Percentiles rank a stretch among this genome's conserved stretches.
These are phyloP conservation scores for Drosophila mayri DNA, from an alignment of 1,140 invertebrate genomes.

Conservation along the genomic window DNA sequence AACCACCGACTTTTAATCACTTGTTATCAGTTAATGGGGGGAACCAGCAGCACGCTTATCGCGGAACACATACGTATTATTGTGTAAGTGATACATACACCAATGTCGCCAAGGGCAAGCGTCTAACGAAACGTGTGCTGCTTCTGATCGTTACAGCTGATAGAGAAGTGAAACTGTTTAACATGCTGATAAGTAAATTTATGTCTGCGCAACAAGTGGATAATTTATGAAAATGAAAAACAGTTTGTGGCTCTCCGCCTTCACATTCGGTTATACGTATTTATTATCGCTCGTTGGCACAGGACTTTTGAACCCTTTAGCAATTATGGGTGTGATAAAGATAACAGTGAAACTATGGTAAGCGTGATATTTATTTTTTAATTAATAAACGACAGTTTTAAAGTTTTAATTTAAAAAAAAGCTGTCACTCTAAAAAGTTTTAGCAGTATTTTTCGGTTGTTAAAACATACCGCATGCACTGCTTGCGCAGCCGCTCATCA, in stretches of 20 bases:
- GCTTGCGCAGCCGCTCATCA: conserved; percentile 11
- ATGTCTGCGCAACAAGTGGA: neutral
- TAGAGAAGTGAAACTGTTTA: conserved; percentile 15
- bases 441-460: conserved; percentile 15
- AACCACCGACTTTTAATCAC: conserved; percentile 45
- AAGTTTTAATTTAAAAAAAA: neutral
- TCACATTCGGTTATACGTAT: neutral
- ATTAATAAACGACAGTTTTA: neutral
- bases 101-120: conserved; percentile 19
- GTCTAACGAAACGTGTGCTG: conserved; percentile 19
- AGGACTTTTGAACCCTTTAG: conserved; percentile 4
- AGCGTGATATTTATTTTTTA: neutral
- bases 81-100: neutral
- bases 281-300: neutral
- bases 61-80: conserved; percentile 5
- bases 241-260: neutral
- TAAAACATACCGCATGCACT: conserved; percentile 6
- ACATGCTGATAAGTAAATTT: conserved; percentile 30
- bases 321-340: neutral
- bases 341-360: neutral
- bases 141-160: conserved; percentile 29
- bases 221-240: conserved; percentile 1
- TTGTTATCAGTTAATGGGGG: conserved; percentile 44
- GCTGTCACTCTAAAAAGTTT: too few species aligned
- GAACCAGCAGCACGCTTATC: conserved; percentile 34